These are phyloP conservation scores for Channallabes apus DNA, from an alignment of 2,797 vertebrate genomes.

Conservation along the genomic window DNA sequence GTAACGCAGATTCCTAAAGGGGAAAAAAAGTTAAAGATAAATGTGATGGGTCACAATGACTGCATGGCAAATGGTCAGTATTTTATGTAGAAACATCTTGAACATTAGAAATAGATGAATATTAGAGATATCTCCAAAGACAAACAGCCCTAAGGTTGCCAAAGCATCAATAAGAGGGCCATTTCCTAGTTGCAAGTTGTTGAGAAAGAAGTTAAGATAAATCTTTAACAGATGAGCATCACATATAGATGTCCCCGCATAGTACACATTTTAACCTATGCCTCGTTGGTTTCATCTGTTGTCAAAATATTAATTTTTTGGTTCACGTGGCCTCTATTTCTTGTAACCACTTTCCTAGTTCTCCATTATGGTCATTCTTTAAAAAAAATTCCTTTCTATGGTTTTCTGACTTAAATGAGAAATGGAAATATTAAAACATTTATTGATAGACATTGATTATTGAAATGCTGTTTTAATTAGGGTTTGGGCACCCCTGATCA, in stretches of 20 bases:
- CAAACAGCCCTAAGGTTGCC: not conserved
- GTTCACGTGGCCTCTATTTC: not conserved
- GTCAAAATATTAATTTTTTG: not conserved
- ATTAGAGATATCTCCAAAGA: not conserved
- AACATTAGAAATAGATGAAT: not conserved
- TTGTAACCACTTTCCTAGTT: not conserved
- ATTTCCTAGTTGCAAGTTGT: not conserved
- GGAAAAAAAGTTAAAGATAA: not conserved
- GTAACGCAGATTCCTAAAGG: slow-evolving; percentile 4
- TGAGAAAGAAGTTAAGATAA: not conserved
- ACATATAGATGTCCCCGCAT: not conserved
- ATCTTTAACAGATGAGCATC: not conserved
- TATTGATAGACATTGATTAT: not conserved
- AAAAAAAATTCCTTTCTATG: not conserved
- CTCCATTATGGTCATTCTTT: not conserved
- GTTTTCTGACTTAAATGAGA: not conserved
- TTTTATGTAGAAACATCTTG: not conserved
- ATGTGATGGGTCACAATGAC: not conserved
- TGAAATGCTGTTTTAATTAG: not conserved
- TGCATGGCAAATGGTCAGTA: not conserved
- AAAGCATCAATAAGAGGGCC: not conserved
- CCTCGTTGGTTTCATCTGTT: not conserved
- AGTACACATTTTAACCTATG: not conserved
- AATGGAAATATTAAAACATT: not conserved
- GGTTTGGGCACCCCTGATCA: too few relatives aligned